A percentile compares a stretch with the other conserved stretches of the same genome.
These are phyloP conservation scores for Pipra filicauda DNA, from an alignment of 2,113 vertebrate genomes.

Conservation along the genomic window DNA sequence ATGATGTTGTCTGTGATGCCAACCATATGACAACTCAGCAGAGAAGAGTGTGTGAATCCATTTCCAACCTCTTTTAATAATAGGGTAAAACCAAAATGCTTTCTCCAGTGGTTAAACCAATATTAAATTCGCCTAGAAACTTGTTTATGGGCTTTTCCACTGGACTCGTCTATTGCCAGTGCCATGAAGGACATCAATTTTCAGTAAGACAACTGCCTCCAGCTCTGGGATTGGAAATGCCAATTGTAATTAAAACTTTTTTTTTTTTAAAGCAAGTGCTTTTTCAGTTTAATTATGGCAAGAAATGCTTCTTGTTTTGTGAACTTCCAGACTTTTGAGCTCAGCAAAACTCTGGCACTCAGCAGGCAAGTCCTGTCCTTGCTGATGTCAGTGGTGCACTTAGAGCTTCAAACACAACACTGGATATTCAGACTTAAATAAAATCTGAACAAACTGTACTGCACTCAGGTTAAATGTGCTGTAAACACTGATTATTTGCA, in stretches of 20 bases:
- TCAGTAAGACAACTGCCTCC: conserved; percentile 42
- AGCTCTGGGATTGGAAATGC: conserved; percentile 57
- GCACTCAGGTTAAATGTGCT: conserved; percentile 49
- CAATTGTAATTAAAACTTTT: conserved; percentile 61
- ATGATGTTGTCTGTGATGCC: conserved; percentile 15
- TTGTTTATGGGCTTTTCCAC: conserved; percentile 44
- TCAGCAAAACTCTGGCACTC: conserved; percentile 45
- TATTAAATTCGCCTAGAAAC: conserved; percentile 43
- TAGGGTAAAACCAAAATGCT: conserved; percentile 46
- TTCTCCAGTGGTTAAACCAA: conserved; percentile 48
- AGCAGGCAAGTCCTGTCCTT: conserved; percentile 3
- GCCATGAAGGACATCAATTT: conserved; percentile 58
- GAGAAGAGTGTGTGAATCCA: conserved; percentile 38
- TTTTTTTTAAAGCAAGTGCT: conserved; percentile 36
- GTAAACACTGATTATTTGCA: conserved; percentile 58
- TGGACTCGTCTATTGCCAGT: conserved; percentile 49
- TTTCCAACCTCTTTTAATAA: conserved; percentile 60
- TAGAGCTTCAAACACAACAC: conserved; percentile 14
- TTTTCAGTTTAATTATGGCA: conserved; percentile 43
- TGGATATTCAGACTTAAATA: conserved; percentile 33
- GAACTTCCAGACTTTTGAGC: conserved; percentile 45
- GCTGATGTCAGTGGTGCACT: conserved; percentile 21
- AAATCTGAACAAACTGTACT: conserved; percentile 46
- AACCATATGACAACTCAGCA: conserved; percentile 24
- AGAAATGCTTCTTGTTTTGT: conserved; percentile 33